Percentiles rank a stretch among this genome's conserved stretches.
Evolutionary conservation across 2,113 vertebrate genomes (phyloP).

Genomic region (Dicerorhinus sumatrensis): DNA sequence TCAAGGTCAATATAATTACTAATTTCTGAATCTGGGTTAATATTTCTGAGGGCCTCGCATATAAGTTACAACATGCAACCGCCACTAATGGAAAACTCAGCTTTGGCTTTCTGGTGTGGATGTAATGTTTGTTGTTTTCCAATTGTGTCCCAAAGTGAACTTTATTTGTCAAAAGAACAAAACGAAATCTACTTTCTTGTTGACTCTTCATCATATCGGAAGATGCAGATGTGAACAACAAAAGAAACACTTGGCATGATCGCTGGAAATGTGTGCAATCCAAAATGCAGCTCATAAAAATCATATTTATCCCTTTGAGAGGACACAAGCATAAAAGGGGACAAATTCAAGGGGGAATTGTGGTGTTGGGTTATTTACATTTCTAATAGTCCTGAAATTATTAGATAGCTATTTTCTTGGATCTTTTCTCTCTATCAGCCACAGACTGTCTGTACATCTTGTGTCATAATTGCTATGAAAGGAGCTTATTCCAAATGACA

Average conservation of each 20-base stretch:
- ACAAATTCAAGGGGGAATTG: constrained; percentile 67
- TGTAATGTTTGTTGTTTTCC: constrained; percentile 56
- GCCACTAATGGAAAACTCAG: neutral
- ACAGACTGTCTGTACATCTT: constrained; percentile 79
- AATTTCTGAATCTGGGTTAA: constrained; percentile 83
- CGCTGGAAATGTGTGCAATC: constrained; percentile 55
- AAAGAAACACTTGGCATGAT: constrained; percentile 75
- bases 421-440: constrained; percentile 82
- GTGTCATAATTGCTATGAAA: constrained; percentile 76
- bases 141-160: constrained; percentile 69
- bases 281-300: constrained; percentile 75
- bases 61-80: constrained; percentile 43
- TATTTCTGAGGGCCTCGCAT: constrained; percentile 75
- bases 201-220: constrained; percentile 68
- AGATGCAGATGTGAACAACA: constrained; percentile 73
- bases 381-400: constrained; percentile 86
- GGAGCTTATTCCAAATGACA: constrained; percentile 70
- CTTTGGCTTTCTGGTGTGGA: neutral
- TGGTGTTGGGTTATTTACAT: constrained; percentile 84
- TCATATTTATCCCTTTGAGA: constrained; percentile 65
- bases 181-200: constrained; percentile 62
- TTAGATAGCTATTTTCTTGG: constrained; percentile 86
- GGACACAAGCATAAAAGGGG: constrained; percentile 61
- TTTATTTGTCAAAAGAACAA: constrained; percentile 67
- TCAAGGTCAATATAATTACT: constrained; percentile 87